These are phyloP conservation scores for Apamea crenata DNA, from an alignment of 2,888 invertebrate species.

Conservation along the genomic window DNA sequence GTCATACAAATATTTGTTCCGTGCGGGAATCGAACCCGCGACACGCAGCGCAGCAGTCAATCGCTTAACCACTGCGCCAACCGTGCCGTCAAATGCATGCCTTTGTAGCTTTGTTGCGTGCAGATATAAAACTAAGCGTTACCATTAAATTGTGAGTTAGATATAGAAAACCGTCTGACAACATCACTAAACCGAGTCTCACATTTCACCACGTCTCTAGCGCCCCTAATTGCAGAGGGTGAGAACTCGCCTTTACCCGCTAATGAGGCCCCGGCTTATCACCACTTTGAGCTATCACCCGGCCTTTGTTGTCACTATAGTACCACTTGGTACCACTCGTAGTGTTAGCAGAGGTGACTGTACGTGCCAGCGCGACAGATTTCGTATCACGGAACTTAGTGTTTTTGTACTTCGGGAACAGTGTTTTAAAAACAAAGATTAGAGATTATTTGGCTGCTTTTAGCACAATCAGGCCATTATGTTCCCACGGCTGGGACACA, in stretches of 20 bases:
- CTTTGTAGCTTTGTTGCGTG: too few species aligned
- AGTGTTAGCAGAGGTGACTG: slow-evolving; percentile 20
- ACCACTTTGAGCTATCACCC: slow-evolving; percentile 36
- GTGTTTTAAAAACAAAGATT: slow-evolving; percentile 8
- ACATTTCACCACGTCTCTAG: slow-evolving; percentile 21
- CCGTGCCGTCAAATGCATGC: too few species aligned
- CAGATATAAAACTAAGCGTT: background rate
- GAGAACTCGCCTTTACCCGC: slow-evolving; percentile 33
- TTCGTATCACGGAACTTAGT: slow-evolving; percentile 19
- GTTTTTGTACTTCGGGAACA: background rate
- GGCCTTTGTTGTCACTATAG: slow-evolving; percentile 55
- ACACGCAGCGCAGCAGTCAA: too few species aligned
- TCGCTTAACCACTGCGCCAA: too few species aligned
- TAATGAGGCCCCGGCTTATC: slow-evolving; percentile 49
- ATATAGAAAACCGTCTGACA: background rate
- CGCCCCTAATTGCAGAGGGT: slow-evolving; percentile 43
- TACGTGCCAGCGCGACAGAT: slow-evolving; percentile 34
- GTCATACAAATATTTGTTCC: too few species aligned
- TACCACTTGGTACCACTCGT: slow-evolving; percentile 36
- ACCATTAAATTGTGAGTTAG: background rate
- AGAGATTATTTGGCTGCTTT: background rate
- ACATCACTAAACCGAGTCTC: slow-evolving; percentile 1
- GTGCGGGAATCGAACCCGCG: too few species aligned
- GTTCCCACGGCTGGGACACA: background rate
- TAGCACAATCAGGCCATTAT: background rate